Conservation (phyloP, 2,797 vertebrate genomes). For the Enteromius treurensis region DNA sequence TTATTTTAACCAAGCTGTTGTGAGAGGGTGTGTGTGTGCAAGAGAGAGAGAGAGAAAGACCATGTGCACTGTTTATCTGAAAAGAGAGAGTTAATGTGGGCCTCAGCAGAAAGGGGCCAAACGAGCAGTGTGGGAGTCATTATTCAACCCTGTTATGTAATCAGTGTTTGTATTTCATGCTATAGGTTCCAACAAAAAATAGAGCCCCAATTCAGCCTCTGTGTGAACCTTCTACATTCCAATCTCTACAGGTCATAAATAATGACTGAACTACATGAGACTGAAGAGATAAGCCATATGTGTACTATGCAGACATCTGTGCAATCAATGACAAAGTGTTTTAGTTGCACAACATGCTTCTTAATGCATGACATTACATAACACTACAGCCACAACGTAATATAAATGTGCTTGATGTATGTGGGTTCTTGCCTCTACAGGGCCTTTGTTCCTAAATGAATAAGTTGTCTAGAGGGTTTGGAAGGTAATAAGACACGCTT, state of each 20-base stretch:
- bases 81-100: not conserved
- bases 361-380: not conserved
- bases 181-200: constrained; percentile 26
- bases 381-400: not conserved
- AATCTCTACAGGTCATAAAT: not conserved
- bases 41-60: not conserved
- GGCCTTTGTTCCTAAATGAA: not conserved
- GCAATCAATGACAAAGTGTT: not conserved
- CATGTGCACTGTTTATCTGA: not conserved
- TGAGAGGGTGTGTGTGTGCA: not conserved
- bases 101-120: not conserved
- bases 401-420: not conserved
- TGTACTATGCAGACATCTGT: not conserved
- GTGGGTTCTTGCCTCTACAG: not conserved
- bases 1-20: not conserved
- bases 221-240: constrained; percentile 21
- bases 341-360: not conserved
- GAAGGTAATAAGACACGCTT: not conserved
- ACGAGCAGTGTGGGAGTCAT: not conserved
- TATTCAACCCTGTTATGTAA: constrained; percentile 35
- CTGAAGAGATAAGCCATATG: not conserved
- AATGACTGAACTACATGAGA: not conserved
- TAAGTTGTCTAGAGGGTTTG: not conserved
- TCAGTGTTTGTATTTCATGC: not conserved
- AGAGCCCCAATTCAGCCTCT: not conserved